Evolutionary conservation across 1,140 invertebrate genomes (phyloP), one percentile per base, ranked within the genome.

Genomic region (Glossosoma conforme): DNA sequence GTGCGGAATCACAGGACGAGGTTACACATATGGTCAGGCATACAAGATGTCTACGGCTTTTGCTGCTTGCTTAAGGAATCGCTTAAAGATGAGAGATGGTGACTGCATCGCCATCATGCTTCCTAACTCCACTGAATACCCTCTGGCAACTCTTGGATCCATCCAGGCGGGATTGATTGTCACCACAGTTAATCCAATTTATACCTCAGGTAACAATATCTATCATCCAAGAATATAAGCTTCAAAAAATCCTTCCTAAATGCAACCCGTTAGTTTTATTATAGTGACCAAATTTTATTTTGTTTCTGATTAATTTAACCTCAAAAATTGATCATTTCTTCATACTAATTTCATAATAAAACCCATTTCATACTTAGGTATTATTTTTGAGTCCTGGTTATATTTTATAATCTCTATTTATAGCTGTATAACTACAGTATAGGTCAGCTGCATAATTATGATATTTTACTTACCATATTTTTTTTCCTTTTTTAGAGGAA

Each of bases 161-260:
- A 61, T 86, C 2, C 77, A 83, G 56, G 81, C 84, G 15, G 89
- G 88, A 0, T 72, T 85, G 0, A 61, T 82, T 6, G 77, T 86
- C 4, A 89, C 88, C 6, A 84, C 88, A 1, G 72, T 89, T 0
- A 94, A 93, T 73, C 87, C 89, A 1, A 64, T 82, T 25, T 94
- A 91, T 61, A 93, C 86, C 4, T 55, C 80, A 61, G 82, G 91
- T 93, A 25, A 28, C 14, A n/a, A n/a, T 8, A n/a, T 28, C 24
- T 8, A n/a, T 8, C 24, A 28, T 28, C 24, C 24, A 8, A 28
- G n/a, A 28, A 6, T 6, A 28, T 6, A 28, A 28, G 24, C 24
- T 28, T 28, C 24, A n/a, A 28, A 28, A 28, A 42, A n/a, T n/a
- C n/a, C n/a, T n/a, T n/a, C n/a, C n/a, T n/a, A n/a, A n/a, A n/a